These are phyloP conservation scores for Unio delphinus DNA, from an alignment of 2,888 invertebrate genomes.

Conservation along the genomic window DNA sequence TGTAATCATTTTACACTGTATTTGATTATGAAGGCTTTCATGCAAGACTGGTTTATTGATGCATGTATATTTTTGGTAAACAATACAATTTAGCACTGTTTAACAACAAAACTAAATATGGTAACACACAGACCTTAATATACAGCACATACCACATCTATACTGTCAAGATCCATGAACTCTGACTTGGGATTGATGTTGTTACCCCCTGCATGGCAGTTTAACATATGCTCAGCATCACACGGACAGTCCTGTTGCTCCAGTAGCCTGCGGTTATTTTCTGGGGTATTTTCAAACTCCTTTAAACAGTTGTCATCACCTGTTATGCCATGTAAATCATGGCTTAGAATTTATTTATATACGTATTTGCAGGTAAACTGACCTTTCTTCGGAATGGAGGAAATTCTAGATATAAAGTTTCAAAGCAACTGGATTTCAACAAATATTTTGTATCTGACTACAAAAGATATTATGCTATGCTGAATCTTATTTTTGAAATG, in stretches of 20 bases:
- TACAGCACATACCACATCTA: conserved; percentile 26
- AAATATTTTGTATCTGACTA: no score
- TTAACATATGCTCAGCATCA: conserved; percentile 94
- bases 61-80: no score
- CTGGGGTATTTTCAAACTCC: conserved; percentile 94
- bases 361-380: not conserved
- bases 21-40: no score
- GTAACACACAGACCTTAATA: not conserved
- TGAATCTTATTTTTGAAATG: no score
- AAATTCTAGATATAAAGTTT: no score
- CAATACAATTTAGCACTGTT: no score
- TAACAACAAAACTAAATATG: no score
- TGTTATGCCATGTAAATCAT: conserved; percentile 44
- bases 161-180: conserved; percentile 27
- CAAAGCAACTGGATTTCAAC: no score
- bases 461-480: no score
- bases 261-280: conserved; percentile 92
- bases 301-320: conserved; percentile 91
- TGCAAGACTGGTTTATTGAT: no score
- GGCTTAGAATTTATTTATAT: not conserved
- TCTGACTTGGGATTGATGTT: conserved; percentile 51
- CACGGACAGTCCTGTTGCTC: conserved; percentile 92
- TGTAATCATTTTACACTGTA: no score
- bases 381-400: not conserved
- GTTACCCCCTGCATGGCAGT: conserved; percentile 80